phyloP scores from a whole-genome alignment of 1,140 invertebrate species.

The Liolophura sinensis region DNA sequence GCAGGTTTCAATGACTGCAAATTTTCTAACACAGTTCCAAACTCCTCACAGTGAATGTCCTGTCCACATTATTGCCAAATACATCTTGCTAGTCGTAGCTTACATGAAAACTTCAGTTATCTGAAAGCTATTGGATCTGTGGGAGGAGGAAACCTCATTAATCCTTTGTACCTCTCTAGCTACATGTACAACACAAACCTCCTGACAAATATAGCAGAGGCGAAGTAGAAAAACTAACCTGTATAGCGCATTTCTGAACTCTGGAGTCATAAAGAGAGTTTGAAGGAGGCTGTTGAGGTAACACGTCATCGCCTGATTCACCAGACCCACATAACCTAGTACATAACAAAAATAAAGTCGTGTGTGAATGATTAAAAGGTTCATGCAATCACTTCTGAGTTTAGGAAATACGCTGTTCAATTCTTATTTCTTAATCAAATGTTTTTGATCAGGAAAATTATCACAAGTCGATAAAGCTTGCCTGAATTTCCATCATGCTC shows the following conservation, averaged over 20 bases:
- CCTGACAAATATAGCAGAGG: neutral
- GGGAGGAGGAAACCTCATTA: neutral
- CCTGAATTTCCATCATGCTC: neutral
- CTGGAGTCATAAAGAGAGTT: slow-evolving; percentile 92
- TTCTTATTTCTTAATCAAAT: slow-evolving; percentile 1
- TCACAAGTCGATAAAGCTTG: too few relatives aligned
- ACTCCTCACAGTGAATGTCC: too few relatives aligned
- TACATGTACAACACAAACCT: neutral
- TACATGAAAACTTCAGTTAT: too few relatives aligned
- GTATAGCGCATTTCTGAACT: slow-evolving; percentile 89
- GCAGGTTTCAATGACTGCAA: too few relatives aligned
- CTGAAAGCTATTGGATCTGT: too few relatives aligned
- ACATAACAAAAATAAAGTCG: neutral
- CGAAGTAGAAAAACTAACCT: slow-evolving; percentile 56
- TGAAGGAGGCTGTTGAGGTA: slow-evolving; percentile 90
- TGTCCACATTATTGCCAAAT: too few relatives aligned
- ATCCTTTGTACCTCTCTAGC: slow-evolving; percentile 7
- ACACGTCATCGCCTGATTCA: slow-evolving; percentile 94
- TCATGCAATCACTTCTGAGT: slow-evolving; percentile 8
- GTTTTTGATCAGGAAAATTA: slow-evolving; percentile 1
- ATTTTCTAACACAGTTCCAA: too few relatives aligned
- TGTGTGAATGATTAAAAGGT: slow-evolving; percentile 4
- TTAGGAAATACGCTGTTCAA: slow-evolving; percentile 33
- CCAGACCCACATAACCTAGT: slow-evolving; percentile 77
- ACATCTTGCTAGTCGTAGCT: too few relatives aligned